Percentiles rank a stretch among this genome's conserved stretches.
phyloP scores from a whole-genome alignment of 2,888 invertebrate species.

The Lepidocyrtinus sp. region DNA sequence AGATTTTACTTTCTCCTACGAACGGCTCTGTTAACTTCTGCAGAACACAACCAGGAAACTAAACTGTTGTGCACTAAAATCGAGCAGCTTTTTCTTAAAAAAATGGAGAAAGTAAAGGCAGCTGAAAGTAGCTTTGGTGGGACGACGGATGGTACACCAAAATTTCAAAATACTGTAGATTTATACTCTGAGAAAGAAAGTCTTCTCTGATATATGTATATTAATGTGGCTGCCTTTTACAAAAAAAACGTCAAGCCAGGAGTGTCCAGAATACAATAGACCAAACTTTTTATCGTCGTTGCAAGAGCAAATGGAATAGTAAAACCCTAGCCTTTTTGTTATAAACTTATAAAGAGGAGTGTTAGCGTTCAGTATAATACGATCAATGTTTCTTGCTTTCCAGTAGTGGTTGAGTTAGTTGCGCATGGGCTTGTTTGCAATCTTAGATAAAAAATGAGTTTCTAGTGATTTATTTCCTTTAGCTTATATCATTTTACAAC shows the following conservation, averaged over 20 bases:
- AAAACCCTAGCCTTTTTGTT: conserved; percentile 61
- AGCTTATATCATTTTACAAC: conserved; percentile 64
- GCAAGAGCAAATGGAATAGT: conserved; percentile 38
- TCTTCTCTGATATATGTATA: too few species aligned
- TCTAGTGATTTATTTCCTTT: conserved; percentile 66
- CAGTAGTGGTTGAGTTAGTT: conserved; percentile 51
- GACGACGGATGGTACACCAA: conserved; percentile 49
- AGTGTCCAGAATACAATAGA: too few species aligned
- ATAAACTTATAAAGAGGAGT: too few species aligned
- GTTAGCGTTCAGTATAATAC: too few species aligned
- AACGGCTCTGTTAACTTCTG: conserved; percentile 49
- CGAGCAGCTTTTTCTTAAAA: conserved; percentile 8
- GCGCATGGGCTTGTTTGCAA: conserved; percentile 65
- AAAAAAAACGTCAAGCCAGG: too few species aligned
- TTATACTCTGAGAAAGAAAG: too few species aligned
- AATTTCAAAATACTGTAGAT: too few species aligned
- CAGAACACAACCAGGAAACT: too few species aligned
- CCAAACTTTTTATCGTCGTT: too few species aligned
- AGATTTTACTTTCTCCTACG: conserved; percentile 42
- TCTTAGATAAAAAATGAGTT: conserved; percentile 61
- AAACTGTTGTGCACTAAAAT: too few species aligned
- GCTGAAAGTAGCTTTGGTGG: conserved; percentile 13
- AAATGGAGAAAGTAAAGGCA: conserved; percentile 26
- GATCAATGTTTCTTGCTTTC: conserved; percentile 68
- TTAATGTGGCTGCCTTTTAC: too few species aligned